Evolutionary conservation across 2,113 vertebrate genomes (phyloP).

Genomic region (Nanorana parkeri): DNA sequence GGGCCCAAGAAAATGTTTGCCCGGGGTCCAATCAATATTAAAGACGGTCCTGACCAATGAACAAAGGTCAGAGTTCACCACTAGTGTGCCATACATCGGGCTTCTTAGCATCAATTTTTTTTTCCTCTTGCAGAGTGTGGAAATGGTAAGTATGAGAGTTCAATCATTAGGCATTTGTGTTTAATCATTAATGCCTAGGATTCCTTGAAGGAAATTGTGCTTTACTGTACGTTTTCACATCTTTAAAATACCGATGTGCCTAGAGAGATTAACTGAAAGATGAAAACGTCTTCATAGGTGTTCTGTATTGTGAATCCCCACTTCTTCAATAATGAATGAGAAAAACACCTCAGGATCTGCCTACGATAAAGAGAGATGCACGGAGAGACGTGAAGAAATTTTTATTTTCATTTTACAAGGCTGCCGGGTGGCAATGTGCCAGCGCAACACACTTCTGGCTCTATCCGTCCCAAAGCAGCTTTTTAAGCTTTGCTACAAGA

Average conservation of each 20-base stretch:
- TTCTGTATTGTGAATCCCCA: slow-evolving; percentile 16
- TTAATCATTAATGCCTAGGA: slow-evolving; percentile 37
- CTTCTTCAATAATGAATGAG: slow-evolving; percentile 6
- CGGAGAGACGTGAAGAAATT: too few relatives aligned
- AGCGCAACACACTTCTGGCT: too few relatives aligned
- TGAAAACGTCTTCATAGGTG: slow-evolving; percentile 5
- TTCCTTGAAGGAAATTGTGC: slow-evolving; percentile 23
- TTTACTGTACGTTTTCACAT: slow-evolving; percentile 29
- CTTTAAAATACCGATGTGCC: slow-evolving; percentile 15
- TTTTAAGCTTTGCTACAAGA: too few relatives aligned
- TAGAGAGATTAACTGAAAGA: slow-evolving; percentile 12
- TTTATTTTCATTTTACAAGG: too few relatives aligned
- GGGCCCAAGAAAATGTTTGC: too few relatives aligned
- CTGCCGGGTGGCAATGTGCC: too few relatives aligned
- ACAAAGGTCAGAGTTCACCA: slow-evolving; percentile 22
- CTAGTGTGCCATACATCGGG: slow-evolving; percentile 10
- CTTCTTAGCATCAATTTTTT: not conserved
- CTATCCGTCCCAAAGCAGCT: too few relatives aligned
- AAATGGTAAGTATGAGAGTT: slow-evolving; percentile 16
- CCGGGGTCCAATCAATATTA: too few relatives aligned
- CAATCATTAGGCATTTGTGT: slow-evolving; percentile 32
- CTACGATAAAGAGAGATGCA: too few relatives aligned
- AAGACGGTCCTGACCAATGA: too few relatives aligned
- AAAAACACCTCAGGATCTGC: not conserved
- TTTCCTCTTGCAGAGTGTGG: not conserved